A percentile compares a stretch with the other conserved stretches of the same genome.
phyloP scores from a whole-genome alignment of 1,140 invertebrate genomes.

The Oreohelix idahoensis region DNA sequence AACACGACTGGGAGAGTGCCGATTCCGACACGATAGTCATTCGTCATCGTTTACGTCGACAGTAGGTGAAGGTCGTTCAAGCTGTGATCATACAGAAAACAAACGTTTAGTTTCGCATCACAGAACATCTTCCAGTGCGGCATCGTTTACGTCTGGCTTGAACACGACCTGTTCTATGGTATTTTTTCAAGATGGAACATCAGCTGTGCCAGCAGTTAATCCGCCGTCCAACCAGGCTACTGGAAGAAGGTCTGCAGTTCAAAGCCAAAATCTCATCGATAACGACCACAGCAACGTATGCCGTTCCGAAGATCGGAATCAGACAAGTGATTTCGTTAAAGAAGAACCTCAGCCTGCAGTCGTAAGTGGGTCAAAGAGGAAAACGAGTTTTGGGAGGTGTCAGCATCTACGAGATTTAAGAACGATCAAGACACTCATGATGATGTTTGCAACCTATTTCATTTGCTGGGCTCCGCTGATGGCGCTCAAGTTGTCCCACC shows the following conservation, averaged over 20 bases:
- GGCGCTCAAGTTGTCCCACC: neutral
- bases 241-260: neutral
- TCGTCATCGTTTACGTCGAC: neutral
- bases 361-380: neutral
- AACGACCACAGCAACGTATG: neutral
- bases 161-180: neutral
- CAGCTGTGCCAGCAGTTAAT: neutral
- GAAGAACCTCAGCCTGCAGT: neutral
- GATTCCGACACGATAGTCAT: neutral
- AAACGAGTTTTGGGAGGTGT: neutral
- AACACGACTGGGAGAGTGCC: slow-evolving; percentile 25
- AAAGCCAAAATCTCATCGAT: neutral
- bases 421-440: slow-evolving; percentile 15
- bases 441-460: slow-evolving; percentile 22
- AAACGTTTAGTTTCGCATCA: neutral
- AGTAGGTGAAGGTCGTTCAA: neutral
- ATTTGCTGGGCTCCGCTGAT: slow-evolving; percentile 15
- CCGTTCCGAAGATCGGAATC: neutral
- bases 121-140: neutral
- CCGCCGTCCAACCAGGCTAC: neutral
- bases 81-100: too few species aligned
- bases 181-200: neutral
- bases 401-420: slow-evolving; percentile 24
- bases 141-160: neutral
- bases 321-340: neutral